Conservation (phyloP, 2,113 vertebrate species). For the Rhagologus leucostigma region DNA sequence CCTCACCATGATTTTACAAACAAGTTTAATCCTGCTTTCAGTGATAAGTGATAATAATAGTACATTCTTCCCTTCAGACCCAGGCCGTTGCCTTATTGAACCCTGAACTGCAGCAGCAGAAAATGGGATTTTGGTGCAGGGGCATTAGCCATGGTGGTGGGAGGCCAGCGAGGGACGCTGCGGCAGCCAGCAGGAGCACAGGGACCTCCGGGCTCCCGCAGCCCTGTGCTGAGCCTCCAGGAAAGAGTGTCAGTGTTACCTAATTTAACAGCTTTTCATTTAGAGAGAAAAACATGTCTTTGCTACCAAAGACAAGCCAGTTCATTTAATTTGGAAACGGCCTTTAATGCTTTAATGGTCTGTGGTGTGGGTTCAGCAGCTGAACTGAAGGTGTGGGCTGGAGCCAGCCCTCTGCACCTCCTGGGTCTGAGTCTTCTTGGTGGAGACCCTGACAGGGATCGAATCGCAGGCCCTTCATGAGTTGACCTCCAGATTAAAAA, state of each 20-base stretch:
- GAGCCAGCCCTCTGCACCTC: not conserved
- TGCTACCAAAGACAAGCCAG: not conserved
- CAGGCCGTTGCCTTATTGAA: conserved; percentile 4
- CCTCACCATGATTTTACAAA: not conserved
- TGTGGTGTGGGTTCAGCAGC: not conserved
- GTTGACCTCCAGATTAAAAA: not conserved
- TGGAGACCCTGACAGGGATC: not conserved
- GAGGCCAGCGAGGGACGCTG: not conserved
- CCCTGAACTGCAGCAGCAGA: not conserved
- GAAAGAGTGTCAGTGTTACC: not conserved
- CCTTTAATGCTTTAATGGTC: not conserved
- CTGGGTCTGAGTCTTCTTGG: not conserved
- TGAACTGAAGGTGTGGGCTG: not conserved
- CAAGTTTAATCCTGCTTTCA: not conserved
- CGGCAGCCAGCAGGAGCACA: not conserved
- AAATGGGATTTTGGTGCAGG: not conserved
- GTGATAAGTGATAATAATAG: not conserved
- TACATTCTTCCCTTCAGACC: not conserved
- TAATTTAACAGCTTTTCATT: conserved; percentile 20
- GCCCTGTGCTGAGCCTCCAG: not conserved
- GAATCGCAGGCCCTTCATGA: not conserved
- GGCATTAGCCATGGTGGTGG: not conserved
- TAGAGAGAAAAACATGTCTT: not conserved
- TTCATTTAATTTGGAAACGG: not conserved
- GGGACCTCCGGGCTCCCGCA: not conserved